phyloP scores from a whole-genome alignment of 2,888 invertebrate genomes.

The Platypus cylindrus region DNA sequence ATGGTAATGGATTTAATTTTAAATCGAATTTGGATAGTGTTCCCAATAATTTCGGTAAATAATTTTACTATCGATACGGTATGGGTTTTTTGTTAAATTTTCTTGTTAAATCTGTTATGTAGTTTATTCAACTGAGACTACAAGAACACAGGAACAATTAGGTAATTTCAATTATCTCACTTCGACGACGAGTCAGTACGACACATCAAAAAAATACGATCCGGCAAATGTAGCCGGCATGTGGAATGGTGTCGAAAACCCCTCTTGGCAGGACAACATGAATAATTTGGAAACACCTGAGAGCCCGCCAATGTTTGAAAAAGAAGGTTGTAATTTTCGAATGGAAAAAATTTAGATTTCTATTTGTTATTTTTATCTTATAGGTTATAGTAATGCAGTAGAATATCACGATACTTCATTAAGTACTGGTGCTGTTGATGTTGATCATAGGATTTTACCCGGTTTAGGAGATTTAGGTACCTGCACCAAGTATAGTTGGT shows the following conservation, averaged over 20 bases:
- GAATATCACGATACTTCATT: conserved; percentile 44
- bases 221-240: conserved; percentile 3
- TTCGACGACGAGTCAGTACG: conserved; percentile 3
- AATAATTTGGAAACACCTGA: conserved; percentile 44
- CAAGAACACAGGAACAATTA: too few species aligned
- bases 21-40: conserved; percentile 13
- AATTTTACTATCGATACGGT: not conserved
- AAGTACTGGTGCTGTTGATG: conserved; percentile 30
- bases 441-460: conserved; percentile 49
- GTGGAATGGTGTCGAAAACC: conserved; percentile 7
- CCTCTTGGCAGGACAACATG: conserved; percentile 6
- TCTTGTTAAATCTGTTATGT: too few species aligned
- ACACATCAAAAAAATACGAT: conserved; percentile 3
- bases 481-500: not conserved
- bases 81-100: conserved; percentile 1
- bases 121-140: too few species aligned
- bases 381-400: conserved; percentile 40
- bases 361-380: too few species aligned
- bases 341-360: too few species aligned
- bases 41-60: conserved; percentile 18
- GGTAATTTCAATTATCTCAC: too few species aligned
- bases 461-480: conserved; percentile 23
- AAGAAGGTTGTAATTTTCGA: conserved; percentile 34
- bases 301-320: conserved; percentile 53
- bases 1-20: conserved; percentile 11